Evolutionary conservation across 1,140 invertebrate genomes (phyloP).

Genomic region (Aphis gossypii): DNA sequence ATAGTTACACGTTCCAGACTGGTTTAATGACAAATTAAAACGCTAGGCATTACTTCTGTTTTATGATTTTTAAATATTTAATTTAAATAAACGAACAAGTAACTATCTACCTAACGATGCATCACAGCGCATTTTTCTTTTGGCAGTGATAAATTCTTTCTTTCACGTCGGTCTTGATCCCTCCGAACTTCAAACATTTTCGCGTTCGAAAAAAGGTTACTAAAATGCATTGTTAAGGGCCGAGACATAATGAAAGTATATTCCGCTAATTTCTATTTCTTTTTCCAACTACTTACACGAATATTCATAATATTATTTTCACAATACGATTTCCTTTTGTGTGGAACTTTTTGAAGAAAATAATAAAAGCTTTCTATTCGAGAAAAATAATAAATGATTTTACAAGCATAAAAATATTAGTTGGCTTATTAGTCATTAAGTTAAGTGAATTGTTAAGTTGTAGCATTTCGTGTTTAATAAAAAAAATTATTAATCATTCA

Average conservation of each 20-base stretch:
- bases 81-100: neutral
- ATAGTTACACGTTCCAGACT: neutral
- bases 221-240: neutral
- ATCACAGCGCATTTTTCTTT: neutral
- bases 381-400: neutral
- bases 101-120: neutral
- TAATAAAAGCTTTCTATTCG: neutral
- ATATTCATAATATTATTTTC: neutral
- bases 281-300: neutral
- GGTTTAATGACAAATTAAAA: constrained; percentile 30
- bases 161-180: neutral
- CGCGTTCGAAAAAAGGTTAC: neutral
- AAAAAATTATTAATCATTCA: neutral
- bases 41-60: constrained; percentile 15
- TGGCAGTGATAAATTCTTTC: neutral
- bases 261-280: neutral
- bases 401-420: neutral
- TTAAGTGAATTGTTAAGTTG: neutral
- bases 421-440: neutral
- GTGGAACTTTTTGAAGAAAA: neutral
- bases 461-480: fast-evolving
- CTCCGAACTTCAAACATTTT: neutral
- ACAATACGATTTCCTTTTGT: neutral
- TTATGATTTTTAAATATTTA: neutral
- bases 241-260: neutral